Evolutionary conservation across 2,888 invertebrate species (phyloP).

Genomic region (Polyommatus iphigenia): DNA sequence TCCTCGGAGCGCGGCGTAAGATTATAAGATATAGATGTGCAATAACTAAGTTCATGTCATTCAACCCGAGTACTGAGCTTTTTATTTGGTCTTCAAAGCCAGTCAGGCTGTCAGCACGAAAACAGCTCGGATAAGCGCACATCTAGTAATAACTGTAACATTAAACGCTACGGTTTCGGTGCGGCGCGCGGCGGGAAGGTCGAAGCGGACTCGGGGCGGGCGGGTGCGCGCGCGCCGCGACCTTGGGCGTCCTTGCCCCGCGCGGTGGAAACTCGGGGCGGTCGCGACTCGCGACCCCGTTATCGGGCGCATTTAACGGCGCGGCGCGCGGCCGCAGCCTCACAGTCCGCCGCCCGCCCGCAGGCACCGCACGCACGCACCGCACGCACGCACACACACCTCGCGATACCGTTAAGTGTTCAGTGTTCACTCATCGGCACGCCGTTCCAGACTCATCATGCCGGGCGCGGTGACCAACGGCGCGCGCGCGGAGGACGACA

Average conservation of each 20-base stretch:
- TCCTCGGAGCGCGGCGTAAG: too few relatives aligned
- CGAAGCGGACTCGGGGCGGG: constrained; percentile 50
- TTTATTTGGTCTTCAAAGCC: too few relatives aligned
- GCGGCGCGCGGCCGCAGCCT: constrained; percentile 49
- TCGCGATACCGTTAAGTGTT: not conserved
- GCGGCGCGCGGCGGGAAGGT: constrained; percentile 47
- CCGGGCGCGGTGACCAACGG: constrained; percentile 66
- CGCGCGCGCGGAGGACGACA: constrained; percentile 75
- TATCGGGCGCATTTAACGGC: constrained; percentile 65
- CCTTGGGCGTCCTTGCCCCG: constrained; percentile 71
- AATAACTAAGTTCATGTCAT: too few relatives aligned
- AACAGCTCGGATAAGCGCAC: too few relatives aligned
- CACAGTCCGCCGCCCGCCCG: constrained; percentile 55
- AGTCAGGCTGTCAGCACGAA: too few relatives aligned
- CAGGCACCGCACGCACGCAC: constrained; percentile 37
- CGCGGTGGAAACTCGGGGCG: constrained; percentile 58
- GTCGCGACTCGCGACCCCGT: constrained; percentile 67
- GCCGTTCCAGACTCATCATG: constrained; percentile 59
- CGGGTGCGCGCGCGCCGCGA: constrained; percentile 52
- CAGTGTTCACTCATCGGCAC: constrained; percentile 30
- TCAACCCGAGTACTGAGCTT: too few relatives aligned
- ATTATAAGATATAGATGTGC: too few relatives aligned
- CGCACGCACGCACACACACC: not conserved
- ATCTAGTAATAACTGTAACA: not conserved
- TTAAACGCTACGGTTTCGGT: not conserved